Evolutionary conservation across 2,113 vertebrate genomes (phyloP), one percentile per base, ranked within the genome.

Genomic region (Lynx canadensis): DNA sequence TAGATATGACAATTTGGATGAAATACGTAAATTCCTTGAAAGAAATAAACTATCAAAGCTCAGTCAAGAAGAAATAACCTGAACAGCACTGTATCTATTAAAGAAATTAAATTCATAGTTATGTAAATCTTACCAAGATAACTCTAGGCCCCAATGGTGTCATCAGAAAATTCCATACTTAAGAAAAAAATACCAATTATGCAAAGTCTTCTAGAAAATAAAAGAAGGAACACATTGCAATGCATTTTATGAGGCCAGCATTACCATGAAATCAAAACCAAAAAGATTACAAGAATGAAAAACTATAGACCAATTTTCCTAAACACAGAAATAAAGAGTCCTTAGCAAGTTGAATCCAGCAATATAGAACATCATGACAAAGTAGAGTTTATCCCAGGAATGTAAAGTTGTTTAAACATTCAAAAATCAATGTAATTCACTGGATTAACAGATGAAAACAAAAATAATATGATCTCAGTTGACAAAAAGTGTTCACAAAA

Each of bases 381-480:
- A 79, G 36, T 9, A 71, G 13, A 8, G 13, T 73, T 89, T 89
- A 89, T 89, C 66, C 57, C 3, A n/a, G 38, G 18, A 83, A 83
- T 18, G n/a, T 50, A 65, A 83, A 50, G 68, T 65, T 90, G 57
- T 66, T 83, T 83, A 33, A 94, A 55, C 10, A n/a, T 83, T 95
- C 13, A 81, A 91, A 86, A 81, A 29, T 73, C 66, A 96, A 29
- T 36, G 29, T 73, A 96, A 89, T 57, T 48, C 41, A 91, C 65
- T 29, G 36, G 41, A 23, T 87, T 92, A 86, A 86, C 9, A 60
- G 52, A 85, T 33, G 33, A 74, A 82, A 92, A 68, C 13, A 94
- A 95, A 95, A 84, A 55, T 27, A 86, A 55, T 19, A 91, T 45
- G 21, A 50, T 74, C 23, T 92, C 84, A 95, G 52, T 63, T 95